Evolutionary conservation across 2,888 invertebrate species (phyloP), one percentile per base, ranked within the genome.

Genomic region (Noctua janthe): DNA sequence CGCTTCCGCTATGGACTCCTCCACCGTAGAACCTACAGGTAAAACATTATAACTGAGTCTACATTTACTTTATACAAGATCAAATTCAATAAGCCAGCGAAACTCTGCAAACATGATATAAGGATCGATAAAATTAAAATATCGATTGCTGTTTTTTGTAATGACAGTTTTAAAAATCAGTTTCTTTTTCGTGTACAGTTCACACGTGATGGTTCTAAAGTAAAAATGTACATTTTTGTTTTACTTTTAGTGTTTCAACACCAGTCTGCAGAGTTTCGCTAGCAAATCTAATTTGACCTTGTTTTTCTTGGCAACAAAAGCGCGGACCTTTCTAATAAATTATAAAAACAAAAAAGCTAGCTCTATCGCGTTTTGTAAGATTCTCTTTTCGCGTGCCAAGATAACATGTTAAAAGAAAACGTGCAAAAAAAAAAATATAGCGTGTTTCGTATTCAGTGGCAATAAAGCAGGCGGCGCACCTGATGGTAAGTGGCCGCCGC

Each of bases 1-100:
- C 69, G 74, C 87, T 74, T 77, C 88, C 29, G 74, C 88, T 11
- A 71, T 86, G 7, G 87, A 81, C 15, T 85, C 91, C 64, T 85
- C 86, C 15, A 76, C 72, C 0, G 83, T 87, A 76, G 76, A 2
- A 39, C 82, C 90, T 87, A 51, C 10, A 59, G 23, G 43, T n/a
- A 62, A 62, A 35, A 51, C 5, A 4, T 64, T 29, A 29, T n/a
- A 17, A 10, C 6, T 69, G 11, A 69, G 47, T n/a, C 69, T 69
- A 29, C 0, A 15, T 8, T n/a, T 69, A 13, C 23, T 43, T n/a
- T 67, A 15, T 1, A 47, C 47, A 49, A 69, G 47, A 47, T 47
- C 69, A 47, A 69, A 69, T 69, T 47, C 0, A 47, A 69, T 17
- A 17, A 15, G n/a, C n/a, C n/a, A 69, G 29, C n/a, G 47, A 69